phyloP scores from a whole-genome alignment of 1,140 invertebrate genomes.

The Bombus huntii region DNA sequence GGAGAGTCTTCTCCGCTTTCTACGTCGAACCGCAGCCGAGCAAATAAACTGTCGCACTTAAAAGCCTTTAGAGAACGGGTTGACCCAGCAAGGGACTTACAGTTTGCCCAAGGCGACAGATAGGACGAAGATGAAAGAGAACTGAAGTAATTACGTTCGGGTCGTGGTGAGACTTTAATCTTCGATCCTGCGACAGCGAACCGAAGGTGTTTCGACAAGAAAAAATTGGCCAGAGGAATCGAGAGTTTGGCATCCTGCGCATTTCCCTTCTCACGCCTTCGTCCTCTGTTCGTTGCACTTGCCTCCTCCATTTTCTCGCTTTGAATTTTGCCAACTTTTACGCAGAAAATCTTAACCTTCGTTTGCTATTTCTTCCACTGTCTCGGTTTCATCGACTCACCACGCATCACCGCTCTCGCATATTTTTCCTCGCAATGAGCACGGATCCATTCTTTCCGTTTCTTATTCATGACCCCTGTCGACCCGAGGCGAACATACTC shows the following conservation, averaged over 20 bases:
- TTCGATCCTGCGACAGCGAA: conserved; percentile 57
- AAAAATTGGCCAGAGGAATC: conserved; percentile 23
- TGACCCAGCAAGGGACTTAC: conserved; percentile 56
- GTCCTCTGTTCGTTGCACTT: not conserved
- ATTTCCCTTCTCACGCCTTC: not conserved
- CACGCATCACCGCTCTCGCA: not conserved
- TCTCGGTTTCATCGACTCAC: conserved; percentile 5
- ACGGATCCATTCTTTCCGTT: conserved; percentile 45
- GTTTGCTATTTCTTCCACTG: not conserved
- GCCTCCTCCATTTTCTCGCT: not conserved
- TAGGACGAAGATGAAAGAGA: conserved; percentile 72
- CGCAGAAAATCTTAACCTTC: too few relatives aligned
- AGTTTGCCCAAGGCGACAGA: conserved; percentile 67
- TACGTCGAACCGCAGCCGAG: conserved; percentile 29
- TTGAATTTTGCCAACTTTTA: not conserved
- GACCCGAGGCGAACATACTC: conserved; percentile 11
- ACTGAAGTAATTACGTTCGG: conserved; percentile 71
- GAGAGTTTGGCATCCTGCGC: not conserved
- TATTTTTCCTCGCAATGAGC: conserved; percentile 35
- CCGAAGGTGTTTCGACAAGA: not conserved
- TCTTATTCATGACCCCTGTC: not conserved
- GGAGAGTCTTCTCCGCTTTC: conserved; percentile 11
- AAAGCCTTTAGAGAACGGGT: conserved; percentile 56
- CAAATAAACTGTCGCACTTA: conserved; percentile 69
- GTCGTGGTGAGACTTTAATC: conserved; percentile 70